Percentiles rank a stretch among this genome's conserved stretches.
phyloP scores from a whole-genome alignment of 2,888 invertebrate species.

The Mythimna loreyi region DNA sequence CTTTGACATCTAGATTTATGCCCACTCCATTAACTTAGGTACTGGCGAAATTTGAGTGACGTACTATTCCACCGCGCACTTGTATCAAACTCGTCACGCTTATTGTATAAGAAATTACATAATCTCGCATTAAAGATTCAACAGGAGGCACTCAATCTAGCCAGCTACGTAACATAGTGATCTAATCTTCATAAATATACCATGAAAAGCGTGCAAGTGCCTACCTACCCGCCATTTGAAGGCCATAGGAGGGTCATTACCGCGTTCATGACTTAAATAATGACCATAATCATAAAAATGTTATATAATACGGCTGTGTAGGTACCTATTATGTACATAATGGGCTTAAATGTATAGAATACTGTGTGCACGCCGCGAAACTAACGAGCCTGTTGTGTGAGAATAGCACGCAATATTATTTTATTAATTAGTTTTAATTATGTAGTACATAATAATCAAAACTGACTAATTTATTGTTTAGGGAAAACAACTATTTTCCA shows the following conservation, averaged over 20 bases:
- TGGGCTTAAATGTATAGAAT: background rate
- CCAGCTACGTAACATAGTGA: background rate
- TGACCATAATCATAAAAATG: constrained; percentile 11
- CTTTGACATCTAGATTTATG: no score
- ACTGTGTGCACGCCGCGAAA: constrained; percentile 8
- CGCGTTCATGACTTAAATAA: constrained; percentile 27
- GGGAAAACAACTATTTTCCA: no score
- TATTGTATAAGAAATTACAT: background rate
- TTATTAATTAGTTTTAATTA: background rate
- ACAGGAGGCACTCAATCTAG: background rate
- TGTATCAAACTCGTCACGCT: background rate
- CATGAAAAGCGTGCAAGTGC: constrained; percentile 2
- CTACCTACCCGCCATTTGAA: background rate
- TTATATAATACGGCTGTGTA: constrained; percentile 13
- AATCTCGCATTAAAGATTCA: background rate
- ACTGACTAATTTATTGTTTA: no score
- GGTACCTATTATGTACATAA: background rate
- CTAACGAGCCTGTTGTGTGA: background rate
- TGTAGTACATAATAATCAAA: background rate
- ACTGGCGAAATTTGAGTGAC: background rate
- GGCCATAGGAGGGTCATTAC: constrained; percentile 20
- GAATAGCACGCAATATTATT: background rate
- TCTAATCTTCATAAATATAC: constrained; percentile 3
- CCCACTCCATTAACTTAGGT: background rate
- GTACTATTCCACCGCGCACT: background rate